A percentile compares a stretch with the other conserved stretches of the same genome.
phyloP scores from a whole-genome alignment of 2,797 vertebrate species.

The Spinibarbus caldwelli region DNA sequence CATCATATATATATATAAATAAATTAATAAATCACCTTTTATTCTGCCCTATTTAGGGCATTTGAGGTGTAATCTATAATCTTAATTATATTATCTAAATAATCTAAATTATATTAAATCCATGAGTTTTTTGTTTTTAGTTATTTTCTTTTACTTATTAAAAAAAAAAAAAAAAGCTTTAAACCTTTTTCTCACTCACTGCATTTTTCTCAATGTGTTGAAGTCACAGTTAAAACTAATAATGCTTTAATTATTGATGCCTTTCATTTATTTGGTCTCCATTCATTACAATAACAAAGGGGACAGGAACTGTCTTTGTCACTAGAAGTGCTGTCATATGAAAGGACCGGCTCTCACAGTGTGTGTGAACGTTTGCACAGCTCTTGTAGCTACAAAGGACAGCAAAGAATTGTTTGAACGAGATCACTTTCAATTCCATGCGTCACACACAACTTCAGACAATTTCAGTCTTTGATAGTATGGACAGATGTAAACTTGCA shows the following conservation, averaged over 20 bases:
- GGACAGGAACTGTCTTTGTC: slow-evolving; percentile 46
- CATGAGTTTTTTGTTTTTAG: not conserved
- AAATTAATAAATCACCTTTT: not conserved
- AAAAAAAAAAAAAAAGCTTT: slow-evolving; percentile 64
- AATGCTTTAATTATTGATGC: slow-evolving; percentile 52
- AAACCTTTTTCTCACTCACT: slow-evolving; percentile 48
- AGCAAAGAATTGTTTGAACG: slow-evolving; percentile 34
- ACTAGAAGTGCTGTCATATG: slow-evolving; percentile 24
- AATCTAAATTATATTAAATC: not conserved
- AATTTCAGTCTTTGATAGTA: slow-evolving; percentile 1
- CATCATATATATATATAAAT: too few relatives aligned
- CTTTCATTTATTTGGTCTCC: slow-evolving; percentile 43
- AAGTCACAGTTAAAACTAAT: slow-evolving; percentile 48
- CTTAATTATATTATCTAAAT: not conserved
- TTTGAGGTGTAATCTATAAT: not conserved
- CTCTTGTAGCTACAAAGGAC: slow-evolving; percentile 22
- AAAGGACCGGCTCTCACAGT: slow-evolving; percentile 23
- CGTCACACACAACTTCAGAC: slow-evolving; percentile 11
- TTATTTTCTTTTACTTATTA: too few relatives aligned
- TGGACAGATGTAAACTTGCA: not conserved
- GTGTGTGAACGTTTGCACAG: not conserved
- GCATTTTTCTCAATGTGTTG: slow-evolving; percentile 51
- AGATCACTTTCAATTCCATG: slow-evolving; percentile 7
- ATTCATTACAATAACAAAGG: slow-evolving; percentile 54
- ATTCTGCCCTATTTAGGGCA: not conserved